Evolutionary conservation across 2,113 vertebrate genomes (phyloP), one percentile per base, ranked within the genome.

Genomic region (Irena cyanogastra): DNA sequence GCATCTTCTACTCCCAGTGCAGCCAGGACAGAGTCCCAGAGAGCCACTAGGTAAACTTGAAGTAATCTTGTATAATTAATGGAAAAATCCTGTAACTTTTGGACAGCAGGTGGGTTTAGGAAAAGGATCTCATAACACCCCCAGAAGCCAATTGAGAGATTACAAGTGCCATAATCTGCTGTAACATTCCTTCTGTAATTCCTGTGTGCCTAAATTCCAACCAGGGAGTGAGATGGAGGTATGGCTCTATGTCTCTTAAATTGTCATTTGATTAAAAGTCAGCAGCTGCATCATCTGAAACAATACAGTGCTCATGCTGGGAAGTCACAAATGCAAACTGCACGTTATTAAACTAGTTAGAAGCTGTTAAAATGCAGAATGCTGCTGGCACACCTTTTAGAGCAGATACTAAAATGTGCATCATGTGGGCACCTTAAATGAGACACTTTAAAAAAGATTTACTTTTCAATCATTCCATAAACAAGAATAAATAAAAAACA

Each of bases 231-330:
- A 79, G 89, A 93, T 21, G 18, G 52, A 88, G 75, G 42, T 84
- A 72, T 10, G 17, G 49, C 75, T 90, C 86, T 79, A 83, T 50
- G 50, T 72, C 37, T 92, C 89, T 89, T 87, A 89, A 94, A 96
- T 75, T 92, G 83, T 83, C 66, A 37, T 86, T 96, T 96, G 90
- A 97, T 96, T 95, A 96, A 96, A 94, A 96, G 91, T 72, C 89
- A 96, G 92, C 89, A 96, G 87, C 87, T 96, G 94, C 93, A 83
- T 93, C 61, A 64, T 89, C 86, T 79, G 61, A 93, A 75, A 77
- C 44, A 94, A 91, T 71, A 49, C 74, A 69, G 83, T 21, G n/a
- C 42, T 92, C 93, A 64, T 26, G 94, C 96, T 97, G 93, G 54
- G 87, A 91, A 95, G 78, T 70, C 78, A 94, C 72, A 6, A 97